These are phyloP conservation scores for Lumbricus terrestris DNA, from an alignment of 2,888 invertebrate genomes.

Conservation along the genomic window DNA sequence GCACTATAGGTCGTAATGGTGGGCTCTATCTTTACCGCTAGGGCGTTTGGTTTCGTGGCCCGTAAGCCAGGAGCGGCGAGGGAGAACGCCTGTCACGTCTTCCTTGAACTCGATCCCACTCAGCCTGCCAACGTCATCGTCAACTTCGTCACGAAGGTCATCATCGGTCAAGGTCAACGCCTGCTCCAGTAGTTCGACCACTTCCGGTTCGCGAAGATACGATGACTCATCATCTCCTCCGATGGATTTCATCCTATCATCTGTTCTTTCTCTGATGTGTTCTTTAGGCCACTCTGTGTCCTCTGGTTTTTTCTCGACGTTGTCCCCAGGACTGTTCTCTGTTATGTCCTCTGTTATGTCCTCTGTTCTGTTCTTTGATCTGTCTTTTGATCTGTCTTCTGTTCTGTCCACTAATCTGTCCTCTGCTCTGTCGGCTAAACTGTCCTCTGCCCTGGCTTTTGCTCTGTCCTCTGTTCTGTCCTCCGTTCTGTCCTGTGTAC, in stretches of 20 bases:
- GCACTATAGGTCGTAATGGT: too few species aligned
- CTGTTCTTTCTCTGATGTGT: not conserved
- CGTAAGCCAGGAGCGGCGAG: constrained; percentile 77
- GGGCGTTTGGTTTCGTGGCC: constrained; percentile 94
- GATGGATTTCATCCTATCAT: not conserved
- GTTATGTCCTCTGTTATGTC: not conserved
- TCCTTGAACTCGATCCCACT: constrained; percentile 90
- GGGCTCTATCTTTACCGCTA: constrained; percentile 59
- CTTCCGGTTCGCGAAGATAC: not conserved
- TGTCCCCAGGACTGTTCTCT: not conserved
- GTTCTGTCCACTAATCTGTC: not conserved
- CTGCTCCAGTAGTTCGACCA: not conserved
- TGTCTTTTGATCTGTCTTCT: too few species aligned
- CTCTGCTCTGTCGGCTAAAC: not conserved
- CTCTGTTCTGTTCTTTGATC: too few species aligned
- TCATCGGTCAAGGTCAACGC: constrained; percentile 44
- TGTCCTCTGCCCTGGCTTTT: too few species aligned
- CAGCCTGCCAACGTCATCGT: constrained; percentile 93
- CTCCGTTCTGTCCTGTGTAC: too few species aligned
- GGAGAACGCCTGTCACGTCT: constrained; percentile 95
- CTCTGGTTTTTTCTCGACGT: not conserved
- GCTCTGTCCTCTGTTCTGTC: too few species aligned
- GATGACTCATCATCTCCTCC: too few species aligned
- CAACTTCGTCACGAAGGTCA: constrained; percentile 62
- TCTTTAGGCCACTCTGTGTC: not conserved